phyloP scores from a whole-genome alignment of 2,888 invertebrate species.

The Criorhina ranunculi region DNA sequence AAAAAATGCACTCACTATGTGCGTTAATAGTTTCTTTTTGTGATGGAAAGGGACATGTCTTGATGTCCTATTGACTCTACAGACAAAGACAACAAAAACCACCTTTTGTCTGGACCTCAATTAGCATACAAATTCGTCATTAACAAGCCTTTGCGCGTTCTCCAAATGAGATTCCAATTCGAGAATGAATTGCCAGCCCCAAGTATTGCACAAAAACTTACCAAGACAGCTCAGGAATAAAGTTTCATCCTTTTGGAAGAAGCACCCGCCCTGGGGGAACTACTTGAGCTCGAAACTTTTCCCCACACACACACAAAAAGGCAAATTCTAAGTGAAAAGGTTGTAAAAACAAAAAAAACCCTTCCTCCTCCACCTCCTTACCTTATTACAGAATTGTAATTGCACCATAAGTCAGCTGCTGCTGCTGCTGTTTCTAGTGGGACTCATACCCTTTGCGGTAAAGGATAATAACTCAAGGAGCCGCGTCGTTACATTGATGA shows the following conservation, averaged over 20 bases:
- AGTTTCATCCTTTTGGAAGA: constrained; percentile 26
- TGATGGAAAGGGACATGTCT: too few species aligned
- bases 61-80: too few species aligned
- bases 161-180: constrained; percentile 60
- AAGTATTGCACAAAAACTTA: background rate
- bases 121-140: constrained; percentile 69
- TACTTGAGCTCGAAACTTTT: constrained; percentile 41
- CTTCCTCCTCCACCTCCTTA: constrained; percentile 5
- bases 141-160: constrained; percentile 58
- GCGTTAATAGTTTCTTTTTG: too few species aligned
- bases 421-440: constrained; percentile 24
- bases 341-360: constrained; percentile 21
- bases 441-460: background rate
- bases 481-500: constrained; percentile 58
- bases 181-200: constrained; percentile 25
- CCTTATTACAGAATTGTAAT: constrained; percentile 51
- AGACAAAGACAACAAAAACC: constrained; percentile 36
- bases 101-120: constrained; percentile 45
- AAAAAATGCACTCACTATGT: too few species aligned
- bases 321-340: constrained; percentile 46
- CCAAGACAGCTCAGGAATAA: constrained; percentile 5
- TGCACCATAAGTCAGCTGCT: constrained; percentile 60
- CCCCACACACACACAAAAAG: constrained; percentile 5
- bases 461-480: constrained; percentile 61
- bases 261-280: constrained; percentile 22